phyloP scores from a whole-genome alignment of 2,797 vertebrate species.

The Emys orbicularis region DNA sequence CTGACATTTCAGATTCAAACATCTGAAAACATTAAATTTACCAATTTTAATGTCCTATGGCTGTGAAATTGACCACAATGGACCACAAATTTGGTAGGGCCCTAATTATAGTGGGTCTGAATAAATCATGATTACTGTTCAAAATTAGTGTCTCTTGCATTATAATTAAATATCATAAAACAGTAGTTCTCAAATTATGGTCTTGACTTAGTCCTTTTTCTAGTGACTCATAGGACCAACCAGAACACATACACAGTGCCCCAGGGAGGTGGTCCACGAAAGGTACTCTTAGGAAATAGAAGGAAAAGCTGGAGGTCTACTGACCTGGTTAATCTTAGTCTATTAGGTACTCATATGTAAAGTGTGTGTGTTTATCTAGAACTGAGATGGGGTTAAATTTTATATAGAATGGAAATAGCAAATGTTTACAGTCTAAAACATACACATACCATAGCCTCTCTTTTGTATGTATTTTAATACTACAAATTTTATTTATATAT shows the following conservation, averaged over 20 bases:
- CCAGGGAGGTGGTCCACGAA: not conserved
- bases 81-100: no score
- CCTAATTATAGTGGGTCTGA: not conserved
- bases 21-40: no score
- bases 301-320: not conserved
- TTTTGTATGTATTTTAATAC: not conserved
- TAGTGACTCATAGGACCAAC: not conserved
- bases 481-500: not conserved
- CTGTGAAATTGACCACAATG: no score
- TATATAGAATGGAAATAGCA: not conserved
- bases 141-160: not conserved
- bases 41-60: no score
- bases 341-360: not conserved
- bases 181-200: rapidly evolving
- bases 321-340: rapidly evolving
- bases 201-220: not conserved
- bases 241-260: not conserved
- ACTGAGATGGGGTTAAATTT: no score
- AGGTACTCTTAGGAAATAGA: not conserved
- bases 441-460: not conserved
- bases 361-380: not conserved
- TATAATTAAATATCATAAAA: not conserved
- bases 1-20: no score
- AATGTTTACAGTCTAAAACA: not conserved
- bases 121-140: not conserved